Conservation (phyloP, 1,140 invertebrate species). For the Pogonomyrmex californicus region DNA sequence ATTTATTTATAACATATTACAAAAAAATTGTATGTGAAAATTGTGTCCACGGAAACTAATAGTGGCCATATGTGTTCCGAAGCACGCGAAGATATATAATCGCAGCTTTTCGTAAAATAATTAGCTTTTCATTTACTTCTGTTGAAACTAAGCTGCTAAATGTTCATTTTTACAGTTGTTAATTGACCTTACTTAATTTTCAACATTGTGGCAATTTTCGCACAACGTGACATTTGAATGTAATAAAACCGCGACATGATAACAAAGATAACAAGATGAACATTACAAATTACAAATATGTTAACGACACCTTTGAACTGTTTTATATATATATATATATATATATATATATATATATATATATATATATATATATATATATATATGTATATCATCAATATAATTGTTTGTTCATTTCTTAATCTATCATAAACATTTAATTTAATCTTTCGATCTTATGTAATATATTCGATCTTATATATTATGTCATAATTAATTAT, state of each 20-base stretch:
- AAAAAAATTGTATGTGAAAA: background rate
- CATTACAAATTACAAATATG: background rate
- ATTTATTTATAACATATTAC: background rate
- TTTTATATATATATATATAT: no score
- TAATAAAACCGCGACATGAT: background rate
- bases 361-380: no score
- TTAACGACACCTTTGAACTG: background rate
- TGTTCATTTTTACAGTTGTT: background rate
- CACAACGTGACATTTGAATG: background rate
- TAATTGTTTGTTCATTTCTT: background rate
- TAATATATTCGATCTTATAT: background rate
- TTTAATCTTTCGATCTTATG: background rate
- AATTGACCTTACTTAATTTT: slow-evolving; percentile 17
- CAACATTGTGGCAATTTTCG: slow-evolving; percentile 6
- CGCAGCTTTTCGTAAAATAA: no score
- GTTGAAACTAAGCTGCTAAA: slow-evolving; percentile 28
- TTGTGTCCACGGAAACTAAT: background rate
- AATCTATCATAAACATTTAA: background rate
- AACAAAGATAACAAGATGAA: background rate
- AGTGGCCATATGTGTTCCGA: background rate
- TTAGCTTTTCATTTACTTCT: background rate
- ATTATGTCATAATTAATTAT: background rate
- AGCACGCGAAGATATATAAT: slow-evolving; percentile 20
- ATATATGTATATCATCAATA: no score
- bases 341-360: no score